Base-by-base conservation (phyloP, 2,888 invertebrate species). In the Dendrolimus houi region DNA sequence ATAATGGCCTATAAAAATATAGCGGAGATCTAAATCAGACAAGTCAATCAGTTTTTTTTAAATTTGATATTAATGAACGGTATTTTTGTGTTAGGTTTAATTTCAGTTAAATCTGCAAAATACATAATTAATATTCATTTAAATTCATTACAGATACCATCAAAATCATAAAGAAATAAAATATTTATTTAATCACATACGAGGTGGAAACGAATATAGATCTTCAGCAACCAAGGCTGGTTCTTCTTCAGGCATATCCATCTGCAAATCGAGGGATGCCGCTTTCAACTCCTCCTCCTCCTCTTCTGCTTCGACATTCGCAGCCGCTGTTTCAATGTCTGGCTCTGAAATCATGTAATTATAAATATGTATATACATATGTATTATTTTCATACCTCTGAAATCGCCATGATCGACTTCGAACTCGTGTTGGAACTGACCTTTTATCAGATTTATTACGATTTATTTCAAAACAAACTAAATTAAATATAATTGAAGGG, bases 201-300 rank as follows among this genome's bases (percentile, higher is more conserved):
- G 87, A 14, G 85, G 83, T 41, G 90, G 89, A 57, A 90, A 88
- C 6, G 72, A 77, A 62, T 87, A 87, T 0, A 71, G 63, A 40
- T 87, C 92, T 60, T 83, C 81, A 41, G 79, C 75, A 54, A 79
- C 62, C 7, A 70, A 17, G 1, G 70, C 63, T 1, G 59, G 56
- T 53, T 76, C 75, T 60, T 84, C 78, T 63, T 83, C 73, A 65
- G 78, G 77, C 53, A 74, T 69, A 55, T 70, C 74, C 53, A 74
- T 69, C 55, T 70, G 75, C 41, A 71, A 67, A 65, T 76, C 75
- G 62, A 75, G 67, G 52, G 64, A 56, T 52, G 69, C 65, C 13
- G 77, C 71, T 59, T 72, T 81, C 12, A 72, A 70, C 63, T 72
- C 77, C 1, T 74, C 72, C 2, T 83, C 80, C 53, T 67, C 66